Conservation (phyloP, 2,888 invertebrate species). For the Microctonus aethiopoides region DNA sequence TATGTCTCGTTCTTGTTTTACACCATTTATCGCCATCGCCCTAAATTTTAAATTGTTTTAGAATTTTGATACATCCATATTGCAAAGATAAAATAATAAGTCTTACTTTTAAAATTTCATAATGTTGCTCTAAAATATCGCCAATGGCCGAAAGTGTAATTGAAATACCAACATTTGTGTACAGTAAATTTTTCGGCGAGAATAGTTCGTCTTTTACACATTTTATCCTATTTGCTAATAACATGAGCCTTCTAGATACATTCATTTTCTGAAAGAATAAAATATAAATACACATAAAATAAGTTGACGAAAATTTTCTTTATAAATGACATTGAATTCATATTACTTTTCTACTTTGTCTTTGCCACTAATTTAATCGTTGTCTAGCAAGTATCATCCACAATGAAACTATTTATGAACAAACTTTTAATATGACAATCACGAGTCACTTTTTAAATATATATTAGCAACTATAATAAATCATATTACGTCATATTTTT, state of each 20-base stretch:
- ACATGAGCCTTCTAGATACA: conserved; percentile 42
- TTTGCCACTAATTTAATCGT: no score
- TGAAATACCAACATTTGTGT: conserved; percentile 85
- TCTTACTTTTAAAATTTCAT: conserved; percentile 72
- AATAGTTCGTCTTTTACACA: conserved; percentile 53
- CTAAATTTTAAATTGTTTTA: conserved; percentile 41
- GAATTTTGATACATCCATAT: background rate
- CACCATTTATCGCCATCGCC: conserved; percentile 72
- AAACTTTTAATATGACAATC: no score
- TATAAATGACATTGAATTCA: no score
- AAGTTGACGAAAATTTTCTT: no score
- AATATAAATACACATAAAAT: background rate
- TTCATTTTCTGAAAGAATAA: conserved; percentile 46
- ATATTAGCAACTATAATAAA: no score
- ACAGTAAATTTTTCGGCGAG: conserved; percentile 74
- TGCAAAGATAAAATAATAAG: background rate
- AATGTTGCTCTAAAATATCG: conserved; percentile 83
- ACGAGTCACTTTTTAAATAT: no score
- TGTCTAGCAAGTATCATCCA: no score
- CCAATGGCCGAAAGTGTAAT: conserved; percentile 80
- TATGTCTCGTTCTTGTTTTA: conserved; percentile 75
- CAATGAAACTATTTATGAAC: no score
- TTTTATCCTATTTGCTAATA: conserved; percentile 40
- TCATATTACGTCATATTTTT: no score
- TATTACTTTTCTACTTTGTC: no score